A percentile compares a stretch with the other conserved stretches of the same genome.
Conservation (phyloP, 1,140 invertebrate genomes). For the Cotesia chilonis region DNA sequence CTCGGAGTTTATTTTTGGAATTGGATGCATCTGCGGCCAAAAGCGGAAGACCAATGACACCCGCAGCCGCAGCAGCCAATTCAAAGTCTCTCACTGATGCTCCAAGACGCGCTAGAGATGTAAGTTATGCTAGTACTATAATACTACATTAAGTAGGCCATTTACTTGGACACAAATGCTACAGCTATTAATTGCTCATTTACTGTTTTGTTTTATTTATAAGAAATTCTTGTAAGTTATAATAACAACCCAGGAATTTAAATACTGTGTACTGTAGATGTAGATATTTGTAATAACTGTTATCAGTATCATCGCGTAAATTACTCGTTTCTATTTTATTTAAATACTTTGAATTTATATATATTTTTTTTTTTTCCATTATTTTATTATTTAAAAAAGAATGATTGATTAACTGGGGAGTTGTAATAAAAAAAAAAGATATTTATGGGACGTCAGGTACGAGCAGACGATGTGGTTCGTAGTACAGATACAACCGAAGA, state of each 20-base stretch:
- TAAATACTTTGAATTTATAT: no score
- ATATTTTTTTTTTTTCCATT: no score
- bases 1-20: slow-evolving; percentile 84
- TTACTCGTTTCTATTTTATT: no score
- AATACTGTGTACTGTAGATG: not conserved
- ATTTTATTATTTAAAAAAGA: not conserved
- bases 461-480: slow-evolving; percentile 75
- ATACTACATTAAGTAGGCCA: slow-evolving; percentile 8
- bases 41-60: slow-evolving; percentile 60
- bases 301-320: no score
- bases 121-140: slow-evolving; percentile 54
- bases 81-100: slow-evolving; percentile 63
- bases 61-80: slow-evolving; percentile 51
- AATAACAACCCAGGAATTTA: not conserved
- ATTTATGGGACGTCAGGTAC: slow-evolving; percentile 68
- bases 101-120: slow-evolving; percentile 69
- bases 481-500: slow-evolving; percentile 78
- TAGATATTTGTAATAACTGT: no score
- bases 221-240: no score
- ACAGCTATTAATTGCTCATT: not conserved
- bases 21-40: slow-evolving; percentile 77
- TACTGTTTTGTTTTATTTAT: slow-evolving; percentile 1
- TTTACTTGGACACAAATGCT: slow-evolving; percentile 23
- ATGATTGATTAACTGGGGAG: slow-evolving; percentile 16
- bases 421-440: slow-evolving; percentile 52